phyloP scores from a whole-genome alignment of 2,797 vertebrate species.

The Xenopus petersii region DNA sequence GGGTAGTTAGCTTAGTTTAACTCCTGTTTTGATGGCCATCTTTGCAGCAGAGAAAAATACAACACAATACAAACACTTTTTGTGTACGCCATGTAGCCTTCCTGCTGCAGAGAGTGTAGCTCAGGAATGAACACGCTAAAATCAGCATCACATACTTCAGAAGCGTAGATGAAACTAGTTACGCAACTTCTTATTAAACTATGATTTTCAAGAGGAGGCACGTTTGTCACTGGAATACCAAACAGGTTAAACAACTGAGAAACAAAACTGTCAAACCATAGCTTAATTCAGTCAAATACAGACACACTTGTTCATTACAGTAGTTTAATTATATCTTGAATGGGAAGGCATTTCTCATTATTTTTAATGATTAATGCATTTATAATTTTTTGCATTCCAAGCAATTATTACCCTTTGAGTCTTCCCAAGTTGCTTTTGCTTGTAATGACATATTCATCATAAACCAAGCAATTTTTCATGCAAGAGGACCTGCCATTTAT shows the following conservation, averaged over 20 bases:
- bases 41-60: too few species aligned
- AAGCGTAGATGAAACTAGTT: constrained; percentile 36
- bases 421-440: constrained; percentile 19
- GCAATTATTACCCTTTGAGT: constrained; percentile 9
- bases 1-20: too few species aligned
- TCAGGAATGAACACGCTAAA: constrained; percentile 13
- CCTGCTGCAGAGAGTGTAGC: too few species aligned
- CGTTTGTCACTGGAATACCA: constrained; percentile 39
- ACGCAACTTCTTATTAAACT: constrained; percentile 46
- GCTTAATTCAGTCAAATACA: constrained; percentile 47
- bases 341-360: constrained; percentile 44
- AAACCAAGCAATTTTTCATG: too few species aligned
- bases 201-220: constrained; percentile 41
- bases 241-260: constrained; percentile 43
- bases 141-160: constrained; percentile 13
- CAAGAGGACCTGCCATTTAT: too few species aligned
- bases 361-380: constrained; percentile 47
- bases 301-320: constrained; percentile 48
- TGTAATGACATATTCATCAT: not conserved
- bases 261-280: constrained; percentile 46
- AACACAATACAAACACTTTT: too few species aligned
- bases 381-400: constrained; percentile 43
- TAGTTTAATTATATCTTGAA: constrained; percentile 48
- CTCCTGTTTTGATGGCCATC: too few species aligned
- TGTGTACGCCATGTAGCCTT: too few species aligned